Base-by-base conservation (phyloP, 2,888 invertebrate species). In the Pachycephus smyrnensis region DNA sequence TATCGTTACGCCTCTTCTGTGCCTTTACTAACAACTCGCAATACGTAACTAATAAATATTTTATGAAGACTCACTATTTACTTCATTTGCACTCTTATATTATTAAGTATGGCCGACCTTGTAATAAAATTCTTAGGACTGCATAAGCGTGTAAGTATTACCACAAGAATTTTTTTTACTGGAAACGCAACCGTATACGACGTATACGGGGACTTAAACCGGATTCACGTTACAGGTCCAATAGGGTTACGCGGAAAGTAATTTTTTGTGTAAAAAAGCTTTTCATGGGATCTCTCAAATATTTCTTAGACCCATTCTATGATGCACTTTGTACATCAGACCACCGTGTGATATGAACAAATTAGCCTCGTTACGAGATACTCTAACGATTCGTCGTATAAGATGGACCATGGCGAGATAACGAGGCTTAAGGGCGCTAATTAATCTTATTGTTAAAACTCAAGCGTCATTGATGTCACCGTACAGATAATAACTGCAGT, bases 391-490 rank as follows among this genome's bases (percentile, higher is more conserved):
- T 71, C 71, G 12, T 71, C 71, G 31, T 12, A 23, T 12, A 32
- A 36, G n/a, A 36, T 74, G 74, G 35, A 74, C 23, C 12, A 36
- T 74, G n/a, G 12, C 12, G 74, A 36, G 37, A 30, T 35, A 74
- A 74, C 23, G 33, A 36, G 36, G 30, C 30, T 33, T 33, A 36
- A 74, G 36, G 12, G 33, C 74, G 74, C 30, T 74, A 36, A 74
- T 74, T 74, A n/a, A 74, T 74, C 74, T 33, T 30, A 74, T 74
- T 36, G 36, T 74, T 35, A 74, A 36, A 74, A 36, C 9, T 0
- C 74, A 74, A 36, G 37, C 74, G 74, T 74, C 36, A 36, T 74
- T 33, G 36, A 74, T 36, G 74, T 33, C 74, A 35, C 74, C 23
- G 33, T 74, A 30, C 74, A 23, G 12, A 74, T 74, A 74, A 74